Conservation (phyloP, 2,113 vertebrate species). For the Dendrocopos noguchii region DNA sequence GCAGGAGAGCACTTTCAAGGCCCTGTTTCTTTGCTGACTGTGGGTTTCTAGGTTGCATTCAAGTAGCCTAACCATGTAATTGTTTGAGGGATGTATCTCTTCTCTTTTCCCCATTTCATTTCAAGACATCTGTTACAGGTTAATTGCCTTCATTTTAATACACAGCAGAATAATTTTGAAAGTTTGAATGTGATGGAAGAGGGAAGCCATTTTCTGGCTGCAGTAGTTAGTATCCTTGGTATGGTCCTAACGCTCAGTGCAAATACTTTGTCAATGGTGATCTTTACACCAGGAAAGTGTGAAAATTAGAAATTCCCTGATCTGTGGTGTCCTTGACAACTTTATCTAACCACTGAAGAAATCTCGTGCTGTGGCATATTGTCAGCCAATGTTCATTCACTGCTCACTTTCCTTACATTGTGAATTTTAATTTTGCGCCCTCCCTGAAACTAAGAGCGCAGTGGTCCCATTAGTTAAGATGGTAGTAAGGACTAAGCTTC, state of each 20-base stretch:
- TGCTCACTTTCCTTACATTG: not conserved
- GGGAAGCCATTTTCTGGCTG: not conserved
- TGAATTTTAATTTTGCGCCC: not conserved
- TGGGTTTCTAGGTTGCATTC: not conserved
- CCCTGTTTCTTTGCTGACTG: accelerated
- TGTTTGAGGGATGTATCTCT: not conserved
- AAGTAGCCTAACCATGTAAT: not conserved
- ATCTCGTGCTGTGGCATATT: not conserved
- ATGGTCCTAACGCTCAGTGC: not conserved
- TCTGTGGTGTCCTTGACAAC: not conserved
- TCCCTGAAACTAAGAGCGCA: not conserved
- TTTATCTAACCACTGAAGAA: not conserved
- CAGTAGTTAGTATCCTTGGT: not conserved
- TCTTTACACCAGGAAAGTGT: not conserved
- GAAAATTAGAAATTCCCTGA: not conserved
- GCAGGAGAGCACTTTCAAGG: not conserved
- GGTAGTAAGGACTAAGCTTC: not conserved
- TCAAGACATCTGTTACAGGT: not conserved
- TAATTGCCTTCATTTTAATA: not conserved
- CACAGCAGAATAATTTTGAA: not conserved
- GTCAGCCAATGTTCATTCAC: not conserved
- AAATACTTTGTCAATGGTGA: not conserved
- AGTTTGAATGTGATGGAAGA: not conserved
- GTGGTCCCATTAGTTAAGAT: not conserved
- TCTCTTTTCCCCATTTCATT: not conserved